These are phyloP conservation scores for Calliopum simillimum DNA, from an alignment of 2,888 invertebrate species.

Conservation along the genomic window DNA sequence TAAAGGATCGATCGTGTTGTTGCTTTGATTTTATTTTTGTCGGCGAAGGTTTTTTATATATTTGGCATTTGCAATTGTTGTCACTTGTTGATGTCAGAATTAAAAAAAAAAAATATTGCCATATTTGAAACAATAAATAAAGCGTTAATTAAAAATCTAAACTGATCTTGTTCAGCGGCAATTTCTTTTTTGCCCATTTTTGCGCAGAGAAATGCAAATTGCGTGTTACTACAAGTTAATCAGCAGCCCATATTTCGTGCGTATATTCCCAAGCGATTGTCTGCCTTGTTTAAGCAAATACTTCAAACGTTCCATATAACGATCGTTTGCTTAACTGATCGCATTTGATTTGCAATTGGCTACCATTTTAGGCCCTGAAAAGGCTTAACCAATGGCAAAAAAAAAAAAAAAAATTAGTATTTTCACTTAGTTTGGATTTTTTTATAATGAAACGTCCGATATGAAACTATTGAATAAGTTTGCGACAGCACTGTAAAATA, in stretches of 20 bases:
- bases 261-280: no score
- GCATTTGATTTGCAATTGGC: no score
- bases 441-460: no score
- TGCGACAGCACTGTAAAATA: no score
- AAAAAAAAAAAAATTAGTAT: no score
- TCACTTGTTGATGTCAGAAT: neutral
- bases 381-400: no score
- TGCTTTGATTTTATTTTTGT: neutral
- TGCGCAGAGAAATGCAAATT: neutral
- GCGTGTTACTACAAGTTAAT: neutral
- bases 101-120: neutral
- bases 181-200: slow-evolving; percentile 7
- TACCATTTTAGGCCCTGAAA: no score
- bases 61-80: neutral
- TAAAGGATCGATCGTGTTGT: slow-evolving; percentile 14
- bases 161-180: neutral
- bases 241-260: neutral
- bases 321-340: no score
- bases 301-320: no score
- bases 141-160: slow-evolving; percentile 12
- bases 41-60: neutral
- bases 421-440: no score
- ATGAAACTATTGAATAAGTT: no score
- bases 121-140: neutral
- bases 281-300: no score